Evolutionary conservation across 2,888 invertebrate species (phyloP).

Genomic region (Ophion ventricosus): DNA sequence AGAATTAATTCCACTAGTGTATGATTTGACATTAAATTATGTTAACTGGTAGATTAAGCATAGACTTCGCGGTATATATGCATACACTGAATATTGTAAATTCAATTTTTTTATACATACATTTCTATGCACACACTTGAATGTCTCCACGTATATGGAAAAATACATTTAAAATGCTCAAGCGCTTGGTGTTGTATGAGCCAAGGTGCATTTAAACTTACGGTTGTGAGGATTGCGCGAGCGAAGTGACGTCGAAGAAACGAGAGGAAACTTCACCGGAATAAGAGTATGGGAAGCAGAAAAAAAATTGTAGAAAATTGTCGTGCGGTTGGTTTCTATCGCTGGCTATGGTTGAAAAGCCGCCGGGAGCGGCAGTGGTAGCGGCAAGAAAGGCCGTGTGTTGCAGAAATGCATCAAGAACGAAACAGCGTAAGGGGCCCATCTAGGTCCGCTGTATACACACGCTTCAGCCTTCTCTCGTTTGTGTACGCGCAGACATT

Average conservation of each 20-base stretch:
- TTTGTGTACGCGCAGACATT: conserved; percentile 1
- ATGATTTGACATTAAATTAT: no score
- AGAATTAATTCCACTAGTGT: no score
- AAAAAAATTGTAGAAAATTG: conserved; percentile 18
- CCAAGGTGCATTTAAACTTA: conserved; percentile 57
- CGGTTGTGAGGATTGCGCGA: conserved; percentile 27
- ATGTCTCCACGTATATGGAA: background rate
- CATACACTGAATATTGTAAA: no score
- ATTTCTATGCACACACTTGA: no score
- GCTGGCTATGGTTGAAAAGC: conserved; percentile 4
- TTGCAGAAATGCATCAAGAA: conserved; percentile 53
- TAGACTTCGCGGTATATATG: no score
- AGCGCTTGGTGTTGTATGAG: conserved; percentile 35
- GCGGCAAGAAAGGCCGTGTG: background rate
- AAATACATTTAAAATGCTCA: conserved; percentile 51
- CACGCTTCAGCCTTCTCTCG: conserved; percentile 4
- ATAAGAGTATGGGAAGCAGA: conserved; percentile 5
- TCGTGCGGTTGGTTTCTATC: conserved; percentile 19
- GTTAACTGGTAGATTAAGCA: no score
- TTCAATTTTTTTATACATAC: no score
- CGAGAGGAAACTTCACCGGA: conserved; percentile 29
- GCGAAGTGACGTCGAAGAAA: conserved; percentile 49
- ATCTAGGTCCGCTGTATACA: background rate
- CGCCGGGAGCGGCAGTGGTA: background rate
- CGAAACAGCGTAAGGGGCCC: conserved; percentile 51